Conservation (phyloP, 2,888 invertebrate genomes). For the Pristionchus arcanus region DNA sequence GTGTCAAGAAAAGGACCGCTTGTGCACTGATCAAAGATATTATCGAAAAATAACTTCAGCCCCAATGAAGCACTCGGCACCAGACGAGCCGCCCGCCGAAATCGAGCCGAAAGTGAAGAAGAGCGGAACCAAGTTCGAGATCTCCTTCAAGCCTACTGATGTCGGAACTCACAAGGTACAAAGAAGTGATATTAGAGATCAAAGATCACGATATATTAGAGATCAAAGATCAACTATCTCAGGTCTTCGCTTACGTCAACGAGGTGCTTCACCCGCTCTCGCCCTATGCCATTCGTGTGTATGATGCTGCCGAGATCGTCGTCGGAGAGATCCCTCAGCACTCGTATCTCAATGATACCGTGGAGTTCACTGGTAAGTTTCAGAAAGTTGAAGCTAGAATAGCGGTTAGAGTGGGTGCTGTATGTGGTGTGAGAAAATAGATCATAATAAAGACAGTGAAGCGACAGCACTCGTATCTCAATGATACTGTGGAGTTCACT, state of each 20-base stretch:
- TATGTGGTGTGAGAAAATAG: no score
- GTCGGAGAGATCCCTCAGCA: conserved; percentile 93
- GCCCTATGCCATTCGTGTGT: conserved; percentile 77
- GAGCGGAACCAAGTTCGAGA: conserved; percentile 76
- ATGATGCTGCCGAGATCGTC: conserved; percentile 89
- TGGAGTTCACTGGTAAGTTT: no score
- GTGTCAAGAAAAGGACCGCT: no score
- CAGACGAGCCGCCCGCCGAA: conserved; percentile 62
- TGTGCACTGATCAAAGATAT: neutral
- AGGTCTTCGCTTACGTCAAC: conserved; percentile 74
- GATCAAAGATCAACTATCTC: neutral
- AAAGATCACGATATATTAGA: conserved; percentile 4
- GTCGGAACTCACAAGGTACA: conserved; percentile 85
- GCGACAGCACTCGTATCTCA: conserved; percentile 89
- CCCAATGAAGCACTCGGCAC: conserved; percentile 57
- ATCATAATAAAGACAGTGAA: no score
- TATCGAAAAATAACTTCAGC: conserved; percentile 52
- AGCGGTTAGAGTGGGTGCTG: no score
- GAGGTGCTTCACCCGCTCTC: conserved; percentile 75
- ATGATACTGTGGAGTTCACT: conserved; percentile 80
- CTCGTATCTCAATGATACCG: conserved; percentile 87
- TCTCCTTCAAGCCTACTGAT: conserved; percentile 88
- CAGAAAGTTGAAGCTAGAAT: no score
- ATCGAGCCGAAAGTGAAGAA: conserved; percentile 74
- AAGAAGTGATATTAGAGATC: no score